A percentile compares a stretch with the other conserved stretches of the same genome.
These are phyloP conservation scores for Chaetophractus vellerosus DNA, from an alignment of 2,797 vertebrate species.

Conservation along the genomic window DNA sequence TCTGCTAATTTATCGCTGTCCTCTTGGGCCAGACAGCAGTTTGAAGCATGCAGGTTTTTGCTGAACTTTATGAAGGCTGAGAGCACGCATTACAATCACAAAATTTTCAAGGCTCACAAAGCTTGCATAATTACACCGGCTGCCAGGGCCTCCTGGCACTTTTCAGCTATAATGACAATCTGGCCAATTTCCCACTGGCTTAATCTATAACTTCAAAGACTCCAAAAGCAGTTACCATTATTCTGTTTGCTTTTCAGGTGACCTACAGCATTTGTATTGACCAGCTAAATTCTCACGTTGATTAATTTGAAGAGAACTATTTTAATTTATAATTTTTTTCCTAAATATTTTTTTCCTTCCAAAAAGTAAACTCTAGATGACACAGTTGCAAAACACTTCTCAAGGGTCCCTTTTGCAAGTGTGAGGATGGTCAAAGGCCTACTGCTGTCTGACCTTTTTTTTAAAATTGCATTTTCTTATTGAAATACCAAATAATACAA, in stretches of 20 bases:
- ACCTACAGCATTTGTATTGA: constrained; percentile 71
- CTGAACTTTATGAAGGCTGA: constrained; percentile 78
- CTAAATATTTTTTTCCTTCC: not conserved
- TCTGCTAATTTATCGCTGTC: constrained; percentile 63
- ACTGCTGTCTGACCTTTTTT: not conserved
- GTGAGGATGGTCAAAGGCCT: not conserved
- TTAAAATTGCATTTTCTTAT: not conserved
- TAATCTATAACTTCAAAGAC: constrained; percentile 85
- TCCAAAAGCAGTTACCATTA: constrained; percentile 76
- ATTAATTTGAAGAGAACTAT: constrained; percentile 64
- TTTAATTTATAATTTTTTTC: constrained; percentile 51
- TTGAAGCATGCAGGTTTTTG: constrained; percentile 68
- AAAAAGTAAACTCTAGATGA: constrained; percentile 52
- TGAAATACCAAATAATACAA: not conserved
- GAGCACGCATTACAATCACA: constrained; percentile 79
- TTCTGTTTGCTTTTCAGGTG: constrained; percentile 84
- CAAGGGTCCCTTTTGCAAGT: not conserved
- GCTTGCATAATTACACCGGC: constrained; percentile 82
- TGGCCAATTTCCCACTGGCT: constrained; percentile 86
- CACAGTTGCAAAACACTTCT: not conserved
- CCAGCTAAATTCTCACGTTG: not conserved
- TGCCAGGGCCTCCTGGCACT: constrained; percentile 77
- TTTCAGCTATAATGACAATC: constrained; percentile 84
- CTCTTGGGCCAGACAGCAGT: constrained; percentile 56
- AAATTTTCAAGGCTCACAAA: constrained; percentile 86